A percentile compares a stretch with the other conserved stretches of the same genome.
Evolutionary conservation across 2,113 vertebrate genomes (phyloP).

Genomic region (Semnopithecus entellus): DNA sequence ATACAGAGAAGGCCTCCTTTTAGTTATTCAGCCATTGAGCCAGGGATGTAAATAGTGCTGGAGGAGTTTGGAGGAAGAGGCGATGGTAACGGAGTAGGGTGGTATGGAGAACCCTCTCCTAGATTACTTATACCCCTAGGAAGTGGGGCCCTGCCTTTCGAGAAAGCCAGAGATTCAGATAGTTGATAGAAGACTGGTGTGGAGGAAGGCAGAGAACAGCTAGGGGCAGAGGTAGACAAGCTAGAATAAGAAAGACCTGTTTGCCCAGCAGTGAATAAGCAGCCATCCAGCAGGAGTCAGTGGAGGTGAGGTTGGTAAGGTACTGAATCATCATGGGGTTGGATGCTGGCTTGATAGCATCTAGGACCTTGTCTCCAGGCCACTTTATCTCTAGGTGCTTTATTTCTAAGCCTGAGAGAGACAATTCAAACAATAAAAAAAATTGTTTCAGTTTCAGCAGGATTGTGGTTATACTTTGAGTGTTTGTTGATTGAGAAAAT

Average conservation of each 20-base stretch:
- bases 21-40: not conserved
- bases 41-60: not conserved
- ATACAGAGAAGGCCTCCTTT: not conserved
- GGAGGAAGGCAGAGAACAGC: not conserved
- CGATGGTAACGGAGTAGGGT: not conserved
- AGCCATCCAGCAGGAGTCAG: not conserved
- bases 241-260: not conserved
- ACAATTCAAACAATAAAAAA: not conserved
- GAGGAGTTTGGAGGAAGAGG: not conserved
- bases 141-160: not conserved
- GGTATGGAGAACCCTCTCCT: not conserved
- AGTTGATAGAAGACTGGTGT: not conserved
- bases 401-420: not conserved
- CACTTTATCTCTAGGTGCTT: not conserved
- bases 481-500: constrained; percentile 15
- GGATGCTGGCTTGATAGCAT: not conserved
- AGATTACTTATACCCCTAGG: not conserved
- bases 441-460: not conserved
- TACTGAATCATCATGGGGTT: not conserved
- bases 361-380: not conserved
- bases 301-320: not conserved
- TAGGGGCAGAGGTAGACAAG: not conserved
- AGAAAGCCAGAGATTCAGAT: not conserved
- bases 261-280: not conserved
- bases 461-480: not conserved